Percentiles rank a stretch among this genome's conserved stretches.
These are phyloP conservation scores for Lochmaea crataegi DNA, from an alignment of 2,888 invertebrate genomes.

Conservation along the genomic window DNA sequence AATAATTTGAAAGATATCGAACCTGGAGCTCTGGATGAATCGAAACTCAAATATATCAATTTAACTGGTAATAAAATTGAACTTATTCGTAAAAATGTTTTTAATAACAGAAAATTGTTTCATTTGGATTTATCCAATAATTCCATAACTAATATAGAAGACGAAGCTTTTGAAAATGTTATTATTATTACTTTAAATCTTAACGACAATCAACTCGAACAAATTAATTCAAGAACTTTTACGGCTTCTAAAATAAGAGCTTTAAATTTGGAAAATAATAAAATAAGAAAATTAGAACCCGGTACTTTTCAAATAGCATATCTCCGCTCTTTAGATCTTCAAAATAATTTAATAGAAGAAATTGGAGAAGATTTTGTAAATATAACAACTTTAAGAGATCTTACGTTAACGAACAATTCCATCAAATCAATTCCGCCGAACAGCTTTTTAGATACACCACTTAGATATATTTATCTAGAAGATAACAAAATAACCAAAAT, in stretches of 20 bases:
- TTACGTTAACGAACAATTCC: not conserved
- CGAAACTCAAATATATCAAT: not conserved
- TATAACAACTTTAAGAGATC: not conserved
- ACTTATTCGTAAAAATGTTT: not conserved
- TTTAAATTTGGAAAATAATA: conserved; percentile 13
- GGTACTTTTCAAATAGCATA: no score
- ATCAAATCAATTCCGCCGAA: not conserved
- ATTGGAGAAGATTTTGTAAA: not conserved
- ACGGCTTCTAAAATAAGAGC: not conserved
- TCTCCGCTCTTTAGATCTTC: not conserved
- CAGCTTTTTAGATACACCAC: not conserved
- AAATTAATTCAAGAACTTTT: not conserved
- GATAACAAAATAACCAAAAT: not conserved
- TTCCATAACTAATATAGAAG: not conserved
- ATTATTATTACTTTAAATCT: not conserved
- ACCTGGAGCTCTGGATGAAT: not conserved
- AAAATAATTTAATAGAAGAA: not conserved
- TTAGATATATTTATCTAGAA: not conserved
- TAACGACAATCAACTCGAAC: not conserved
- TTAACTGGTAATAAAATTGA: not conserved
- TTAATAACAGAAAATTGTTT: not conserved
- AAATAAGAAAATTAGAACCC: not conserved
- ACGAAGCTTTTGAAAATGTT: not conserved
- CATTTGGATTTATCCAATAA: not conserved
- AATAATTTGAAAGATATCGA: not conserved